These are phyloP conservation scores for Cydia fagiglandana DNA, from an alignment of 1,140 invertebrate genomes.

Conservation along the genomic window DNA sequence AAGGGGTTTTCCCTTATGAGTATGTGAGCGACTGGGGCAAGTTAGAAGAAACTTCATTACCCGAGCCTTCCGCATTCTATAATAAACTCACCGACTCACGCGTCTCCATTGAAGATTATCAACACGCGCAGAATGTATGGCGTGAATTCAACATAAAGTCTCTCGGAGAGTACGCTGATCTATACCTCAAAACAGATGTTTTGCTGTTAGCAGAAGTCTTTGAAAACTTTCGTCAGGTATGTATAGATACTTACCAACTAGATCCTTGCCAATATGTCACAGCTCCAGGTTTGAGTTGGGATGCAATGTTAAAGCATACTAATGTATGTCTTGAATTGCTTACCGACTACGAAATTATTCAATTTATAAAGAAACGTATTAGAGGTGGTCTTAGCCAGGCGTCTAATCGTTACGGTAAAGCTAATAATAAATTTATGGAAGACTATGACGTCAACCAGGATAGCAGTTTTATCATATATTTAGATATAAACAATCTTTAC, in stretches of 20 bases:
- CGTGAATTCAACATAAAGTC: conserved; percentile 32
- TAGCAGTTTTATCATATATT: conserved; percentile 57
- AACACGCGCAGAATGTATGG: conserved; percentile 39
- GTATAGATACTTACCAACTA: conserved; percentile 48
- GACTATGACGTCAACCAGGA: conserved; percentile 30
- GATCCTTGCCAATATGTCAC: conserved; percentile 65
- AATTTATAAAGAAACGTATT: conserved; percentile 44
- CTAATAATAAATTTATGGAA: conserved; percentile 59
- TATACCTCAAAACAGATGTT: conserved; percentile 64
- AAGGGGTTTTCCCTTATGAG: conserved; percentile 40
- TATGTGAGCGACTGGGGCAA: conserved; percentile 34
- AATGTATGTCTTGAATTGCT: conserved; percentile 52
- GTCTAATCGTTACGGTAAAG: conserved; percentile 50
- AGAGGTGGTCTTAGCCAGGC: conserved; percentile 63
- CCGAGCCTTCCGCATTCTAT: conserved; percentile 25
- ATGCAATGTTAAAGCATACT: conserved; percentile 51
- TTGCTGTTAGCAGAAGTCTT: conserved; percentile 70
- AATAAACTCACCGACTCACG: conserved; percentile 17
- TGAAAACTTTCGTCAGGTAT: conserved; percentile 65
- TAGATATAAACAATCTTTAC: conserved; percentile 73
- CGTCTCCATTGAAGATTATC: conserved; percentile 39
- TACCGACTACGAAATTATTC: conserved; percentile 64
- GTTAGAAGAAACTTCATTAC: conserved; percentile 27
- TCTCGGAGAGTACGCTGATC: conserved; percentile 38
- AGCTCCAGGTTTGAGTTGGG: conserved; percentile 55